phyloP scores from a whole-genome alignment of 1,140 invertebrate species.

The Drosophila orena region DNA sequence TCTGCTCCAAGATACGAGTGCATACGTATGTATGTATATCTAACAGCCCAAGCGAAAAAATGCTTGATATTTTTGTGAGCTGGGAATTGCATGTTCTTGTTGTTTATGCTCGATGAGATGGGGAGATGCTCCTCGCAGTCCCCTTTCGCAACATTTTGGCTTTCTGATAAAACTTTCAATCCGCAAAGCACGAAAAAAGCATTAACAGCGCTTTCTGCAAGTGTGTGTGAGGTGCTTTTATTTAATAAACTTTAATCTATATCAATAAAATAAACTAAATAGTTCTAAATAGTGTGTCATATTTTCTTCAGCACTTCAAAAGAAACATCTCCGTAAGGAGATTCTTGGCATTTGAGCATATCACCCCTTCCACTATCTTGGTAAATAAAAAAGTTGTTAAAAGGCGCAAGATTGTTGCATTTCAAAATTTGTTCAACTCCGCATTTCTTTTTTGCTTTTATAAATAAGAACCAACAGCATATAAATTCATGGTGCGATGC shows the following conservation, averaged over 20 bases:
- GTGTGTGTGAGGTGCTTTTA: conserved; percentile 49
- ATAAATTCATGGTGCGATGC: neutral
- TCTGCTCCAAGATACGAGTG: too few species aligned
- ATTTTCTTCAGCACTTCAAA: too few species aligned
- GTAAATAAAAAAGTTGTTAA: too few species aligned
- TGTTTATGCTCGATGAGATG: conserved; percentile 2
- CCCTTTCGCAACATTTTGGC: conserved; percentile 26
- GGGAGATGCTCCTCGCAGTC: neutral
- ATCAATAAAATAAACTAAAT: neutral
- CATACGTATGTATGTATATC: too few species aligned
- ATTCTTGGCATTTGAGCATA: too few species aligned
- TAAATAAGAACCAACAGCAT: neutral
- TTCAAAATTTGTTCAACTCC: too few species aligned
- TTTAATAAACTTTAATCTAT: conserved; percentile 29
- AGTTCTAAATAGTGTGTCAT: neutral
- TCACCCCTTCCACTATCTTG: too few species aligned
- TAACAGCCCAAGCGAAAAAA: neutral
- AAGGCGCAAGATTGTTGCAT: too few species aligned
- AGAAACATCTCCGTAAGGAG: too few species aligned
- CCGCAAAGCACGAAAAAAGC: conserved; percentile 70
- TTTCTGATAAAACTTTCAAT: conserved; percentile 77
- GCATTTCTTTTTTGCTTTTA: too few species aligned
- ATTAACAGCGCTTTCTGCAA: conserved; percentile 65
- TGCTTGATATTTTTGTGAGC: conserved; percentile 14
- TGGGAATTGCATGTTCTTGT: conserved; percentile 9